Conservation (phyloP, 2,797 vertebrate species). For the Choloepus didactylus region DNA sequence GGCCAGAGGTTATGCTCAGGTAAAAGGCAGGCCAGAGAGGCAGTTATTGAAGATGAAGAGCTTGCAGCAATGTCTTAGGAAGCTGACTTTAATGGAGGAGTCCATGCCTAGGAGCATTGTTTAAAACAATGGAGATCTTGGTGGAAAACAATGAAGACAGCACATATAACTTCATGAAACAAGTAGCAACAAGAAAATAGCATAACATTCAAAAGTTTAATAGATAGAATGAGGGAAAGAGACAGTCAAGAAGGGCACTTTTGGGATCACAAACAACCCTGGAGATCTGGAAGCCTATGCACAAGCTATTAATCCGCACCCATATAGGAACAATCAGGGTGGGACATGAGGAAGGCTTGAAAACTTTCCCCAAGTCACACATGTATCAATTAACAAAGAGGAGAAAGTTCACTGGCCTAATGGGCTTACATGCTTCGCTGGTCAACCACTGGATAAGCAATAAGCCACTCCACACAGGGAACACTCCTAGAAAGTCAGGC, state of each 20-base stretch:
- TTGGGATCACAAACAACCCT: too few relatives aligned
- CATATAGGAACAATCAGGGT: background rate
- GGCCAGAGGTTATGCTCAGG: background rate
- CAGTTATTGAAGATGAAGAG: background rate
- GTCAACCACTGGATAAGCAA: background rate
- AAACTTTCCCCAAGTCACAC: background rate
- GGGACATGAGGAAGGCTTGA: background rate
- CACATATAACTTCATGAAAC: background rate
- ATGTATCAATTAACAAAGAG: background rate
- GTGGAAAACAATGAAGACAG: background rate
- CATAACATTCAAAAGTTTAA: background rate
- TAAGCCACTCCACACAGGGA: background rate
- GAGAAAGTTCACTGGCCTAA: background rate
- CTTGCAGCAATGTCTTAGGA: background rate
- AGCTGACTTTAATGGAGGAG: background rate
- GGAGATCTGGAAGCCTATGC: background rate
- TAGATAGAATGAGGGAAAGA: background rate
- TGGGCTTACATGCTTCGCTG: background rate
- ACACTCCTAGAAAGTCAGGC: background rate
- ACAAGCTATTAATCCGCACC: background rate
- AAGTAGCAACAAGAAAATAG: background rate
- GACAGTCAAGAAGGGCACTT: background rate
- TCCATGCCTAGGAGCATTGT: background rate
- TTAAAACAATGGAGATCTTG: background rate
- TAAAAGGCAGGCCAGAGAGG: background rate